Conservation (phyloP, 64 coral and sea anemone species). For the Montipora cactus region DNA sequence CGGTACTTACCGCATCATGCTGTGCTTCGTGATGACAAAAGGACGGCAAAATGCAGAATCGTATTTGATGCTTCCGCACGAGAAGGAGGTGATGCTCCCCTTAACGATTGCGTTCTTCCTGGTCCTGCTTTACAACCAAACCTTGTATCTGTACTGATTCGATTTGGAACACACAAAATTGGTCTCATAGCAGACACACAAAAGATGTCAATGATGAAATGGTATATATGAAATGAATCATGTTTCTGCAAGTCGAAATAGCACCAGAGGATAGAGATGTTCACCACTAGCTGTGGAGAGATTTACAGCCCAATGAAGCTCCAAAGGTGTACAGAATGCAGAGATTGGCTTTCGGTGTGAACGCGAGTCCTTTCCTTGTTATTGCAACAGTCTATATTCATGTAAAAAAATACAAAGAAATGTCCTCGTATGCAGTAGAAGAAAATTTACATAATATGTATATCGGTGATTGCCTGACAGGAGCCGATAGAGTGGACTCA, state of each 20-base stretch:
- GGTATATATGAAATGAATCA: no score
- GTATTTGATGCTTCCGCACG: constrained; percentile 22
- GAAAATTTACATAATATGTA: constrained; percentile 25
- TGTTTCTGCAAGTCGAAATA: constrained; percentile 51
- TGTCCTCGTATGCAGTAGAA: neutral
- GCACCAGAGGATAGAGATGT: neutral
- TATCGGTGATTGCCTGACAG: no score
- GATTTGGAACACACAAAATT: constrained; percentile 25
- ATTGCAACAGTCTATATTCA: neutral
- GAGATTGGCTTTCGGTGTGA: neutral
- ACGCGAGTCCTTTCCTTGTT: neutral
- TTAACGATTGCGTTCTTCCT: constrained; percentile 48
- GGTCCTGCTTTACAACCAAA: constrained; percentile 56
- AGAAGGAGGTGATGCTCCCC: neutral
- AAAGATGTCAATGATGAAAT: neutral
- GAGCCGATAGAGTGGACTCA: neutral
- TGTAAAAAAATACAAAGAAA: neutral
- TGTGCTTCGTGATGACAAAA: constrained; percentile 29
- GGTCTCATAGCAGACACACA: constrained; percentile 21
- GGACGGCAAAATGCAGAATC: constrained; percentile 19
- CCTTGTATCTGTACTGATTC: constrained; percentile 28
- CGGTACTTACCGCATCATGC: constrained; percentile 11
- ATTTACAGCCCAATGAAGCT: neutral
- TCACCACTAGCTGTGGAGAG: constrained; percentile 46
- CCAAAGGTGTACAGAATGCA: constrained; percentile 4